Evolutionary conservation across 2,797 vertebrate genomes (phyloP).

Genomic region (Tapirus indicus): DNA sequence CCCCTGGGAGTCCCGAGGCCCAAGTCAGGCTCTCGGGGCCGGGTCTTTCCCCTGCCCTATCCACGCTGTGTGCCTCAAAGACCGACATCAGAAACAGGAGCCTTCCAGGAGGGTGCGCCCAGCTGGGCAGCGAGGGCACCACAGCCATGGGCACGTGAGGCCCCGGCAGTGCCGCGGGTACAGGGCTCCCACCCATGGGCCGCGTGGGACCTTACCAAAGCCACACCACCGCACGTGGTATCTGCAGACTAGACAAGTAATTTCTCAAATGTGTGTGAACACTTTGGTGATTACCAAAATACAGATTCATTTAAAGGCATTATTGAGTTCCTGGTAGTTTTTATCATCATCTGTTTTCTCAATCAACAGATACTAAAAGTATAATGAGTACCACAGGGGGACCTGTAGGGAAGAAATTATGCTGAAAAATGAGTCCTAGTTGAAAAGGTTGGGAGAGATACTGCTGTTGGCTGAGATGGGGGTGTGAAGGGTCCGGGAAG

Average conservation of each 20-base stretch:
- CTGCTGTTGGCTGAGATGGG: not conserved
- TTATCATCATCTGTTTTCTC: slow-evolving; percentile 59
- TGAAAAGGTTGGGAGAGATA: not conserved
- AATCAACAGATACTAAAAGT: slow-evolving; percentile 59
- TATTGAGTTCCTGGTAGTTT: slow-evolving; percentile 54
- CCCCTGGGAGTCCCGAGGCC: not conserved
- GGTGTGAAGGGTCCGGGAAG: not conserved
- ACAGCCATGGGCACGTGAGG: not conserved
- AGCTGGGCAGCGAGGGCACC: not conserved
- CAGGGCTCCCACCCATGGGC: accelerated
- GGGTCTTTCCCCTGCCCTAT: not conserved
- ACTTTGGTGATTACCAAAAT: not conserved
- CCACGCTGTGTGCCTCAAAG: not conserved
- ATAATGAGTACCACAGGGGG: not conserved
- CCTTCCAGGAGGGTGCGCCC: not conserved
- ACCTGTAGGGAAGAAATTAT: not conserved
- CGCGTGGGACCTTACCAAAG: not conserved
- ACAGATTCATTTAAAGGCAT: slow-evolving; percentile 59
- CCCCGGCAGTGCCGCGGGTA: accelerated
- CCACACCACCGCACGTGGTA: not conserved
- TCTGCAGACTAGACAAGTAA: not conserved
- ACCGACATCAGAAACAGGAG: not conserved
- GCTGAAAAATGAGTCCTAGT: not conserved
- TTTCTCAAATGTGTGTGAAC: not conserved
- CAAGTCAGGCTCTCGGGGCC: not conserved